A percentile compares a stretch with the other conserved stretches of the same genome.
These are phyloP conservation scores for Dendrocincla tyrannina DNA, from an alignment of 2,797 vertebrate species.

Conservation along the genomic window DNA sequence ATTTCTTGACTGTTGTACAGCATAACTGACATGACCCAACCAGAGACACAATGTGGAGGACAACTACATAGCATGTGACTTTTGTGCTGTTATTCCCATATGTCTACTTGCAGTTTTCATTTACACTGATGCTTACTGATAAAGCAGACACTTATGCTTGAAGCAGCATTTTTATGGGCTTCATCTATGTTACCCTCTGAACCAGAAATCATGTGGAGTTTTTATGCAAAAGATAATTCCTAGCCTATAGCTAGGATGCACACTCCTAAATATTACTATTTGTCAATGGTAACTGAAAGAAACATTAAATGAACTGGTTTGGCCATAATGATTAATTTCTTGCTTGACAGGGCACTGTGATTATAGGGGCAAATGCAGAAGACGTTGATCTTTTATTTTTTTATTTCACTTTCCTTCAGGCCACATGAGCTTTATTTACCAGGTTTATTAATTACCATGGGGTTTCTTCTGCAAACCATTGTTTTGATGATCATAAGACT, in stretches of 20 bases:
- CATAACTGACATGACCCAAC: background rate
- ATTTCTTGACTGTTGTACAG: background rate
- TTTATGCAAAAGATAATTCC: background rate
- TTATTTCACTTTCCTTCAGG: background rate
- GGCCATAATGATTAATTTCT: background rate
- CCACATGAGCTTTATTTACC: background rate
- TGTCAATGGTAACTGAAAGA: background rate
- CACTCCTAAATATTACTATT: background rate
- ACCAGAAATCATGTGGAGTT: background rate
- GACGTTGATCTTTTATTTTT: background rate
- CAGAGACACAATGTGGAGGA: background rate
- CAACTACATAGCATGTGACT: background rate
- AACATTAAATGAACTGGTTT: background rate
- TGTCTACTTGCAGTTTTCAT: background rate
- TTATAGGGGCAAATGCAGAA: background rate
- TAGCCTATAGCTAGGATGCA: background rate
- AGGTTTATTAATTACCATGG: background rate
- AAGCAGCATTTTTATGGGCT: constrained; percentile 12
- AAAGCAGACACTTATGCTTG: background rate
- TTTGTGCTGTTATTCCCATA: background rate
- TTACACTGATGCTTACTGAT: background rate
- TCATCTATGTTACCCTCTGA: background rate
- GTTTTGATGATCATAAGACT: background rate
- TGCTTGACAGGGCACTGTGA: background rate
- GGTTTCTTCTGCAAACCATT: background rate